Base-by-base conservation (phyloP, 2,888 invertebrate genomes). In the Eubasilissa splendida region DNA sequence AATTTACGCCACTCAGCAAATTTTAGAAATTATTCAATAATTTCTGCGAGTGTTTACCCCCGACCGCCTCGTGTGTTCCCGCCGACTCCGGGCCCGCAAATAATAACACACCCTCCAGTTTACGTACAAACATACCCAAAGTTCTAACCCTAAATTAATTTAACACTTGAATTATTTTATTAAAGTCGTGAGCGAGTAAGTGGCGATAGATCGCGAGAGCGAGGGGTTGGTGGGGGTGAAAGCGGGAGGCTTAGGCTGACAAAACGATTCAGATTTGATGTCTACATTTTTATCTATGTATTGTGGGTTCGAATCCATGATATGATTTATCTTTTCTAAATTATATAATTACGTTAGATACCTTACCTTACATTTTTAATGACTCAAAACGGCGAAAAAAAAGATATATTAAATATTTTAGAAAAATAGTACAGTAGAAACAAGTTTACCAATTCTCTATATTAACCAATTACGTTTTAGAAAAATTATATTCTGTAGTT, bases 161-260 rank as follows among this genome's bases (percentile, higher is more conserved):
- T 84, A 84, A 82, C 84, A 84, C 84, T 84, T 82, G 84, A 84
- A 84, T 84, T 84, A 84, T 84, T 84, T 84, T 84, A 84, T 84
- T 84, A 84, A 84, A 84, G 81, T 84, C 84, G 74, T 80, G 83
- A 83, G 79, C 80, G 78, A 79, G 79, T 65, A 83, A 80, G 81
- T 81, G 76, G 79, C 78, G 81, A 79, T 79, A 79, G 81, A 81
- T 81, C 50, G 79, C 81, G 70, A 31, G n/a, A 60, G 50, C 52
- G 71, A 54, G 59, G 60, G 59, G 63, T 11, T 0, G 11, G 22
- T 31, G 10, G 60, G 60, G 60, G 9, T 22, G 31, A 11, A 52
- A 10, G 53, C 10, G 68, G 4, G n/a, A 12, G 42, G 1, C 14
- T 12, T 68, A 50, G 68, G 68, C 42, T 68, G 68, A 50, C 68